Conservation (phyloP, 64 coral and sea anemone genomes). For the Montipora cactus region DNA sequence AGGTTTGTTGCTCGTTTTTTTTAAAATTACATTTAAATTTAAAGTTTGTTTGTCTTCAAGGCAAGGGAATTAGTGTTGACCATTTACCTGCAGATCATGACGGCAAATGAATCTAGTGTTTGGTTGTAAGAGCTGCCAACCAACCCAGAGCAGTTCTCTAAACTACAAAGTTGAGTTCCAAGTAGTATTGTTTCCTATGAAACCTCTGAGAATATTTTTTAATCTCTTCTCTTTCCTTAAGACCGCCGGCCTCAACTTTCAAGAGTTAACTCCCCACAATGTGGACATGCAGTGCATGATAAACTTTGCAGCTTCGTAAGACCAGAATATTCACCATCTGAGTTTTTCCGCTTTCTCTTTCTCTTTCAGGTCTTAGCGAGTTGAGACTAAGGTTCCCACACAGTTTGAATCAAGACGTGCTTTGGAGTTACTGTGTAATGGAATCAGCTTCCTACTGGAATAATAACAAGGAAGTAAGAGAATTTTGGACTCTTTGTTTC, state of each 20-base stretch:
- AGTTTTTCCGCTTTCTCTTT: neutral
- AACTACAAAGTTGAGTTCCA: no score
- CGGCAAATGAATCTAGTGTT: no score
- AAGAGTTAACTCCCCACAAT: no score
- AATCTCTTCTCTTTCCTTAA: neutral
- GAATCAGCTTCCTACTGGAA: slow-evolving; percentile 79
- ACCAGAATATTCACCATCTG: no score
- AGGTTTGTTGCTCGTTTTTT: slow-evolving; percentile 20
- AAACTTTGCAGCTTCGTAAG: neutral
- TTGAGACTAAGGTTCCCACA: slow-evolving; percentile 84
- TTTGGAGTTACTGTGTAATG: slow-evolving; percentile 91
- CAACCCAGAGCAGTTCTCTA: no score
- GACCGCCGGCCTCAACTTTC: neutral
- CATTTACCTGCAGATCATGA: no score
- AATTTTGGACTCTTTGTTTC: neutral
- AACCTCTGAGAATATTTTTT: no score
- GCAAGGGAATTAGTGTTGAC: no score
- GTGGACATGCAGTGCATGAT: neutral
- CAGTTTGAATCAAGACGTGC: slow-evolving; percentile 85
- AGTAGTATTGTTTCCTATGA: no score
- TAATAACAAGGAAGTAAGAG: slow-evolving; percentile 83
- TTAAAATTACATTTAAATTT: no score
- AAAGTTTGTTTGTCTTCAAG: no score
- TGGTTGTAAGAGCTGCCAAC: no score
- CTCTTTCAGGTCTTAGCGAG: slow-evolving; percentile 69